These are phyloP conservation scores for Meganola albula DNA, from an alignment of 2,888 invertebrate genomes.

Conservation along the genomic window DNA sequence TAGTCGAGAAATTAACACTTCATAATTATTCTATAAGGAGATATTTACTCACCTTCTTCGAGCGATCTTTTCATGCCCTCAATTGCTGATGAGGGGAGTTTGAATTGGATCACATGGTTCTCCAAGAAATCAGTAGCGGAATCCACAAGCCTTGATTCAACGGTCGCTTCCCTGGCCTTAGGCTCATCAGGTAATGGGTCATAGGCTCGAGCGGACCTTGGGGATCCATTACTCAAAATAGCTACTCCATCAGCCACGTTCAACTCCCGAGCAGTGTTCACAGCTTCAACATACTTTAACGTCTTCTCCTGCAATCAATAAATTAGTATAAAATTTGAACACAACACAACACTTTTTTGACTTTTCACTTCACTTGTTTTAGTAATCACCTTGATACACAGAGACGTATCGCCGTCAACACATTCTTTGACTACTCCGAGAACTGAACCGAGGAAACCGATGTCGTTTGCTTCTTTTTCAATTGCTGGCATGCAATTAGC, in stretches of 20 bases:
- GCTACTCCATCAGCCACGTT: slow-evolving; percentile 79
- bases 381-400: slow-evolving; percentile 83
- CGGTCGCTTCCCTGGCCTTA: slow-evolving; percentile 83
- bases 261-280: slow-evolving; percentile 75
- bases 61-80: slow-evolving; percentile 87
- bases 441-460: slow-evolving; percentile 63
- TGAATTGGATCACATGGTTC: slow-evolving; percentile 89
- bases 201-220: slow-evolving; percentile 78
- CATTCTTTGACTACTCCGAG: slow-evolving; percentile 84
- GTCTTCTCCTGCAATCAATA: slow-evolving; percentile 83
- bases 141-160: slow-evolving; percentile 86
- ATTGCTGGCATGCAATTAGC: slow-evolving; percentile 69
- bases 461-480: slow-evolving; percentile 74
- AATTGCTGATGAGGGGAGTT: slow-evolving; percentile 84
- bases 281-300: slow-evolving; percentile 81
- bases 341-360: slow-evolving; percentile 36
- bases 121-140: slow-evolving; percentile 86
- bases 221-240: slow-evolving; percentile 66
- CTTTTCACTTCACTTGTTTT: slow-evolving; percentile 21
- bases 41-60: slow-evolving; percentile 83
- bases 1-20: too few relatives aligned
- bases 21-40: too few relatives aligned
- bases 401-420: slow-evolving; percentile 81
- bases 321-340: slow-evolving; percentile 40
- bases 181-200: slow-evolving; percentile 84